phyloP scores from a whole-genome alignment of 2,113 vertebrate species.

The Sebastes schlegelii region DNA sequence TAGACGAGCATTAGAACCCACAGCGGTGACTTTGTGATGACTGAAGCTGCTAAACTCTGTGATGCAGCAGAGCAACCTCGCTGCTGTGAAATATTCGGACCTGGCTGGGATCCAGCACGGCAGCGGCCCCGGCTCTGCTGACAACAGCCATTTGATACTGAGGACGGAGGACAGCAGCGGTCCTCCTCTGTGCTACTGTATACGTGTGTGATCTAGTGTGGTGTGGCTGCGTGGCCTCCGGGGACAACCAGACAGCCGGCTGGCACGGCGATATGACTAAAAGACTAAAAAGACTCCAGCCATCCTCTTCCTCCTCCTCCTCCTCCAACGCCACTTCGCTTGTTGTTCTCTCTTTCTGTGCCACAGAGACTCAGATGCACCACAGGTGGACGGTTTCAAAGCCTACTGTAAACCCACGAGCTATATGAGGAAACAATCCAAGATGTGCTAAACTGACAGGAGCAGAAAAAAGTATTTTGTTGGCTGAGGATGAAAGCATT shows the following conservation, averaged over 20 bases:
- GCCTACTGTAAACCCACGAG: constrained; percentile 22
- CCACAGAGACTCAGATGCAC: constrained; percentile 21
- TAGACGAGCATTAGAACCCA: constrained; percentile 37
- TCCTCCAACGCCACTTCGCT: constrained; percentile 19
- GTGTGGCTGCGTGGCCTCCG: constrained; percentile 48
- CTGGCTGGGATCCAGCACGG: constrained; percentile 53
- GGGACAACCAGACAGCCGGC: constrained; percentile 63
- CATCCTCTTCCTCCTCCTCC: constrained; percentile 43
- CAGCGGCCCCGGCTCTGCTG: constrained; percentile 52
- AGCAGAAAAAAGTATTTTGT: not conserved
- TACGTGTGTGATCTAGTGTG: constrained; percentile 51
- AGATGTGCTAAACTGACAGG: constrained; percentile 39
- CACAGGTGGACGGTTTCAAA: constrained; percentile 56
- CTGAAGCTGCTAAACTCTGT: not conserved
- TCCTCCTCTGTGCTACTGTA: constrained; percentile 38
- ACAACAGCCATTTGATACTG: constrained; percentile 63
- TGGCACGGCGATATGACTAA: constrained; percentile 59
- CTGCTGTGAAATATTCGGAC: constrained; percentile 45
- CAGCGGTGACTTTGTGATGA: constrained; percentile 39
- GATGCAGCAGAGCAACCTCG: constrained; percentile 47
- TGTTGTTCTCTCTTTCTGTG: constrained; percentile 8
- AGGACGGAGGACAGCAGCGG: constrained; percentile 47
- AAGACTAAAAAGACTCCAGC: constrained; percentile 45
- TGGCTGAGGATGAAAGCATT: constrained; percentile 47
- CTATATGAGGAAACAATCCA: constrained; percentile 20